Conservation (phyloP, 1,140 invertebrate species). For the Nephila pilipes region DNA sequence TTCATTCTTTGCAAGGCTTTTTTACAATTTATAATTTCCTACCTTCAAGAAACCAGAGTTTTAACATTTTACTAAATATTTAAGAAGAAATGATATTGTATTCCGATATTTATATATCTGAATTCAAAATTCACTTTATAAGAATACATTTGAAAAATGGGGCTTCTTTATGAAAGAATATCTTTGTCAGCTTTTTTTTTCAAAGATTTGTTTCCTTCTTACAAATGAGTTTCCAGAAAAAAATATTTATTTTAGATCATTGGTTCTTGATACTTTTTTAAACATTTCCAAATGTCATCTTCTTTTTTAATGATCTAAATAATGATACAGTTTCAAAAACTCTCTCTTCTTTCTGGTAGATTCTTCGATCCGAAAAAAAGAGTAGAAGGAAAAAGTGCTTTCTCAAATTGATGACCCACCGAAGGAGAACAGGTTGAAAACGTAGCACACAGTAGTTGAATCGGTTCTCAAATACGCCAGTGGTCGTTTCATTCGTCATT, state of each 20-base stretch:
- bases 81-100: too few relatives aligned
- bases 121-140: too few relatives aligned
- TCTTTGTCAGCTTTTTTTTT: too few relatives aligned
- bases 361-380: background rate
- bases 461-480: background rate
- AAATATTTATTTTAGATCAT: constrained; percentile 20
- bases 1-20: too few relatives aligned
- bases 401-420: background rate
- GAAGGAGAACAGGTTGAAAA: background rate
- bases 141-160: too few relatives aligned
- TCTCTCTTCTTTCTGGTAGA: background rate
- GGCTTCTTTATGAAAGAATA: too few relatives aligned
- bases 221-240: background rate
- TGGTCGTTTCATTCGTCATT: constrained; percentile 36
- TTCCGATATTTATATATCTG: too few relatives aligned
- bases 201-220: background rate
- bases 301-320: constrained; percentile 17
- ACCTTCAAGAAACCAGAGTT: too few relatives aligned
- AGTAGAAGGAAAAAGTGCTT: background rate
- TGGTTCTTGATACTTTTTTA: constrained; percentile 36
- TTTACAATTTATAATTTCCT: too few relatives aligned
- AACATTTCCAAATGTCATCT: background rate
- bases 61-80: too few relatives aligned
- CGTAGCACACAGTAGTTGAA: background rate
- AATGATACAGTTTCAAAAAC: constrained; percentile 10